A percentile compares a stretch with the other conserved stretches of the same genome.
Evolutionary conservation across 2,113 vertebrate genomes (phyloP).

Genomic region (Naja naja): DNA sequence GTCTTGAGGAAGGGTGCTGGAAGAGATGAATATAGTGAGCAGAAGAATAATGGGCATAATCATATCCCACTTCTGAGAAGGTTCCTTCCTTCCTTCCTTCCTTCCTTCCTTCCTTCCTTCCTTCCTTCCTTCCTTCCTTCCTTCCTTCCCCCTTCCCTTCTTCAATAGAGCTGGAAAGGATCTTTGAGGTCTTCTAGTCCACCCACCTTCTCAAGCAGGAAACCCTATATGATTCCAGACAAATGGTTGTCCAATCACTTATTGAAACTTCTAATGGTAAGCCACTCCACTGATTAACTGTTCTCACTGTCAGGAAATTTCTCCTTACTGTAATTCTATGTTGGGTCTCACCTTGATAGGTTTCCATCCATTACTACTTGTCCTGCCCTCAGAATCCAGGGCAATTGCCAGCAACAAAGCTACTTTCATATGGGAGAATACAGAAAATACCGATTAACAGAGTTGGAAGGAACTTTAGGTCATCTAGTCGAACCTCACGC

Average conservation of each 20-base stretch:
- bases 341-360: neutral
- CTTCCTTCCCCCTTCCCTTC: too few species aligned
- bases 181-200: neutral
- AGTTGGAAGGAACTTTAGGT: too few species aligned
- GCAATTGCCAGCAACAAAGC: neutral
- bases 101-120: too few species aligned
- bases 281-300: neutral
- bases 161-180: neutral
- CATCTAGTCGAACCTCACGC: too few species aligned
- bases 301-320: neutral
- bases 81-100: neutral
- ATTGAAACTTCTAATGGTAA: neutral
- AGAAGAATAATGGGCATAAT: neutral
- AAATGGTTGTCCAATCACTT: neutral
- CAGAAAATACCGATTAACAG: too few species aligned
- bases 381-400: neutral
- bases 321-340: neutral
- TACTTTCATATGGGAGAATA: neutral
- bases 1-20: neutral
- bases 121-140: too few species aligned
- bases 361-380: neutral
- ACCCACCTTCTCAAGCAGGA: neutral
- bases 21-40: neutral
- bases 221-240: neutral
- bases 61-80: neutral